phyloP scores from a whole-genome alignment of 2,113 vertebrate species.

The Platysteira castanea region DNA sequence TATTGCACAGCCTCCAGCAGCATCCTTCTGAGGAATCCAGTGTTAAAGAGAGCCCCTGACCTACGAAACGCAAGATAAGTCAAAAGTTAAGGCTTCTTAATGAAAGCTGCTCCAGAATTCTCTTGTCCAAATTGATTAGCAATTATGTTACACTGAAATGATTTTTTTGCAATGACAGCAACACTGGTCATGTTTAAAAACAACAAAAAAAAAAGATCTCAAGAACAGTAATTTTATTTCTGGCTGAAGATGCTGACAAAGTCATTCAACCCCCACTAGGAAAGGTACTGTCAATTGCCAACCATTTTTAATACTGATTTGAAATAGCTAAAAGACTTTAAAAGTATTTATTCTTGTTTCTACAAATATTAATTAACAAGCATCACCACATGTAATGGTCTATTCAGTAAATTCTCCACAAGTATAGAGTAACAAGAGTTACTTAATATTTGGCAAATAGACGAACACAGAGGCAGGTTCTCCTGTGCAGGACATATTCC shows the following conservation, averaged over 20 bases:
- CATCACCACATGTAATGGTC: not conserved
- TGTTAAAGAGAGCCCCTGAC: slow-evolving; percentile 90
- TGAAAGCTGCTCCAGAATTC: not conserved
- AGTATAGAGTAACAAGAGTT: not conserved
- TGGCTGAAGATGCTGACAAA: not conserved
- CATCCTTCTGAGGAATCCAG: slow-evolving; percentile 92
- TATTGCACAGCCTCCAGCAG: slow-evolving; percentile 83
- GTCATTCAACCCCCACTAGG: not conserved
- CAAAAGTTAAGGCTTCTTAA: not conserved
- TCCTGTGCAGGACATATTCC: not conserved
- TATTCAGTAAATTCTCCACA: not conserved
- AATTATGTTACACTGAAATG: not conserved
- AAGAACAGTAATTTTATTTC: not conserved
- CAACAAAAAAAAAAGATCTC: not conserved
- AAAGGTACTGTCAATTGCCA: not conserved
- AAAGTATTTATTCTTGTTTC: not conserved
- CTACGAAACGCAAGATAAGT: slow-evolving; percentile 53
- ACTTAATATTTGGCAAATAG: not conserved
- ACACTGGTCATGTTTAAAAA: not conserved
- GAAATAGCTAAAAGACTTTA: not conserved
- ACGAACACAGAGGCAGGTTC: not conserved
- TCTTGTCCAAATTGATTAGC: not conserved
- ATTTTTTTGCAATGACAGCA: not conserved
- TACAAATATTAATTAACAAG: not conserved
- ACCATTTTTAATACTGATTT: not conserved